phyloP scores from a whole-genome alignment of 1,140 invertebrate genomes.

The Heterodera carotae region DNA sequence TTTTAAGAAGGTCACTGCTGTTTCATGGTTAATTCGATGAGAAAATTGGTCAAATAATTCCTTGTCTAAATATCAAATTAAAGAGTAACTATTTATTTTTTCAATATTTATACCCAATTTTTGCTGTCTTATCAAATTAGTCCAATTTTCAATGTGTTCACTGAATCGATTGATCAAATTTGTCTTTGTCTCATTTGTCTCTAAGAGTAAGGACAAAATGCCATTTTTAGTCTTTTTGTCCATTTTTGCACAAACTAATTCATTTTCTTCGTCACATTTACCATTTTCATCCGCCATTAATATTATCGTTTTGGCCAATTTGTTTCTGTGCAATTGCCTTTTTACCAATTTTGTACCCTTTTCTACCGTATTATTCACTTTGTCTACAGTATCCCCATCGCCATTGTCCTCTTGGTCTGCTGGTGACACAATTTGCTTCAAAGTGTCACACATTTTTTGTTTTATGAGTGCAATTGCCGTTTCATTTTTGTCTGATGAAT shows the following conservation, averaged over 20 bases:
- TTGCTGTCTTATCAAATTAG: neutral
- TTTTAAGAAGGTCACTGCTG: neutral
- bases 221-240: neutral
- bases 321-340: neutral
- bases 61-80: neutral
- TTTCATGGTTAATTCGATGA: neutral
- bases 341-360: neutral
- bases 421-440: neutral
- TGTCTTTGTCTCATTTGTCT: neutral
- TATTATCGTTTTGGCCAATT: neutral
- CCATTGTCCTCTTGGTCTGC: neutral
- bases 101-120: neutral
- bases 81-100: too few relatives aligned
- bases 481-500: neutral
- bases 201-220: neutral
- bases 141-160: neutral
- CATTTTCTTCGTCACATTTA: neutral
- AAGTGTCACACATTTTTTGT: neutral
- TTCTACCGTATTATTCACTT: neutral
- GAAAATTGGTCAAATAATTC: neutral
- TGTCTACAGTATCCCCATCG: neutral
- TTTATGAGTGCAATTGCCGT: neutral
- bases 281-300: too few relatives aligned
- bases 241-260: neutral
- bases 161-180: neutral